Evolutionary conservation across 2,797 vertebrate genomes (phyloP).

Genomic region (Tachyglossus aculeatus): DNA sequence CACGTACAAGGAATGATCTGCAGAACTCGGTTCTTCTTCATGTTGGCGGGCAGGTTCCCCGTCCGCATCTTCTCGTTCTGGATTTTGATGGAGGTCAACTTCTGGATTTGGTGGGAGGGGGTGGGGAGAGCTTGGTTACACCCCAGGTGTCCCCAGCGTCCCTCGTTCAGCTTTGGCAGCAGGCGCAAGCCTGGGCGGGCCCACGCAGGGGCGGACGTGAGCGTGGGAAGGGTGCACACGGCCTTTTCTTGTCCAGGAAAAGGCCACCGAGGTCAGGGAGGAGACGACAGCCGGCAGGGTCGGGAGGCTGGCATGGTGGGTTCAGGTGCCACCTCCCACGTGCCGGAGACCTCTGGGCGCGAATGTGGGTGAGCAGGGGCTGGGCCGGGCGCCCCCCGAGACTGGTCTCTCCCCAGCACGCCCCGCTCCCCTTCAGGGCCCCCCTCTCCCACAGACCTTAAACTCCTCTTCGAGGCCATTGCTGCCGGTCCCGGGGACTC

Average conservation of each 20-base stretch:
- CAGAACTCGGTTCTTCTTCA: constrained; percentile 98
- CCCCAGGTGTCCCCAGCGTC: too few species aligned
- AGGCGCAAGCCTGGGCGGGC: background rate
- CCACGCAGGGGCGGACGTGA: background rate
- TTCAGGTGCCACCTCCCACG: too few species aligned
- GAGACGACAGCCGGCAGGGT: too few species aligned
- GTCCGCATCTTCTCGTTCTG: constrained; percentile 99
- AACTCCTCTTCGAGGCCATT: constrained; percentile 95
- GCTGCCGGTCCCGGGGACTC: constrained; percentile 89
- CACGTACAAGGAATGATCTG: constrained; percentile 96
- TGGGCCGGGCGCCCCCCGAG: too few species aligned
- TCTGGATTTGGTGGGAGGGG: constrained; percentile 72
- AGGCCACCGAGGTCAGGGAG: too few species aligned
- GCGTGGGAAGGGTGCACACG: too few species aligned
- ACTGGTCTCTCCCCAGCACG: too few species aligned
- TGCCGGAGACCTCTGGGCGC: too few species aligned
- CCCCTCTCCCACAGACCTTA: constrained; percentile 79
- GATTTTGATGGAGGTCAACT: constrained; percentile 98
- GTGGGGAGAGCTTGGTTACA: background rate
- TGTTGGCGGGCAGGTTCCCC: constrained; percentile 95
- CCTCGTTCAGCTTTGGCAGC: accelerated
- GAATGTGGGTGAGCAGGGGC: too few species aligned
- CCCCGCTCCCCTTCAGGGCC: too few species aligned
- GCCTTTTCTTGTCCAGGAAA: too few species aligned
- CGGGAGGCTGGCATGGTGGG: too few species aligned